Evolutionary conservation across 2,797 vertebrate species (phyloP), one percentile per base, ranked within the genome.

Genomic region (Rhinoraja longicauda): DNA sequence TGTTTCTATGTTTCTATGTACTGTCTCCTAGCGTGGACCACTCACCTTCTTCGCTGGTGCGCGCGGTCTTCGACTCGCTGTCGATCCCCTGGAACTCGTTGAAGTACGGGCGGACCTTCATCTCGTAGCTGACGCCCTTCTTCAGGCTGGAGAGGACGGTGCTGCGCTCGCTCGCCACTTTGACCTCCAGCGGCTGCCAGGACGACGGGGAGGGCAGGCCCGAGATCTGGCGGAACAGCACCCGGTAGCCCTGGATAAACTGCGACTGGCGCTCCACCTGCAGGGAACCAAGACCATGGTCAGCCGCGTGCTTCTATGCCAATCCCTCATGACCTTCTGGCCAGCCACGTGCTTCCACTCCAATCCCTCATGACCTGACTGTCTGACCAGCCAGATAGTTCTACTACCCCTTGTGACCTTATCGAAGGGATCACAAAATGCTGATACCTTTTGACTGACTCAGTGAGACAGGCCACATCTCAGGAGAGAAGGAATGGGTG

Each of bases 81-180:
- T 99, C 99, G 97, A 99, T 99, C 93, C 99, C 99, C 94, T 99
- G 99, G 95, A 99, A 99, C 93, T 99, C 99, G 93, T 99, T 99
- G 96, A 99, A 99, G 94, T 98, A 99, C 0, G 99, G 99, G 1
- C 98, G 97, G 57, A 98, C 98, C 95, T 99, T 99, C 94, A 99
- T 97, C 95, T 99, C 99, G 0, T 99, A 99, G 90, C 97, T 97
- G 70, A 99, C 97, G 0, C 99, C 99, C 94, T 99, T 99, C 95
- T 98, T 99, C 90, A 99, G 96, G 86, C 95, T 96, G 24, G 97
- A 95, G 0, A 99, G 96, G 82, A 99, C 95, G 82, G 98, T 95
- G 10, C 96, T 98, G 79, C 99, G 97, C 94, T 99, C 99, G 0
- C 98, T 97, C 0, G 99, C 97, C 26, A 99, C 96, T 94, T 99